Evolutionary conservation across 2,797 vertebrate species (phyloP).

Genomic region (Neosilurus mollespiculum): DNA sequence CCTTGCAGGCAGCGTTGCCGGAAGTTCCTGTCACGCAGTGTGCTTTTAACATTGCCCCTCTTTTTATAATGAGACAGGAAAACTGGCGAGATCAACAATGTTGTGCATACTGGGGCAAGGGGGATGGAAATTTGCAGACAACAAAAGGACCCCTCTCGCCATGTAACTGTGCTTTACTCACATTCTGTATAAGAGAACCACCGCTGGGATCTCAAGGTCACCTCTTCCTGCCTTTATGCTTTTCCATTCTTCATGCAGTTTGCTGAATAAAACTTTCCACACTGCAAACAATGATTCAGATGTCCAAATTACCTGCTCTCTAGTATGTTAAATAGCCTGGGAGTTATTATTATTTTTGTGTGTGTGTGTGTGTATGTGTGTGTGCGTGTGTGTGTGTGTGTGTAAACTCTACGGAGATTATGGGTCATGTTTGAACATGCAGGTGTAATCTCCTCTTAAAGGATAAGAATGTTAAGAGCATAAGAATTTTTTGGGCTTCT

Average conservation of each 20-base stretch:
- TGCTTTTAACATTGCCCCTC: constrained; percentile 43
- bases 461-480: constrained; percentile 36
- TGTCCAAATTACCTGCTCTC: constrained; percentile 29
- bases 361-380: no score
- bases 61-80: constrained; percentile 44
- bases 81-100: constrained; percentile 37
- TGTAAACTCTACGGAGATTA: constrained; percentile 40
- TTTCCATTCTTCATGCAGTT: constrained; percentile 34
- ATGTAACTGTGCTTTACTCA: constrained; percentile 11
- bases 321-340: constrained; percentile 30
- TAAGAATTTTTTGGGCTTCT: constrained; percentile 42
- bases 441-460: constrained; percentile 48
- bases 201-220: constrained; percentile 46
- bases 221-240: constrained; percentile 57
- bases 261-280: constrained; percentile 46
- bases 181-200: constrained; percentile 44
- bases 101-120: constrained; percentile 15
- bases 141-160: constrained; percentile 19
- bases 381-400: background rate
- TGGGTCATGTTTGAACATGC: constrained; percentile 54
- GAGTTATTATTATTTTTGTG: constrained; percentile 18
- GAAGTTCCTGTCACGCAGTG: constrained; percentile 36
- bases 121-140: constrained; percentile 29
- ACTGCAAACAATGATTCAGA: constrained; percentile 53
- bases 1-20: constrained; percentile 38